Conservation (phyloP, 35 echinoderm and acorn worm species). For the Antedon bifida region DNA sequence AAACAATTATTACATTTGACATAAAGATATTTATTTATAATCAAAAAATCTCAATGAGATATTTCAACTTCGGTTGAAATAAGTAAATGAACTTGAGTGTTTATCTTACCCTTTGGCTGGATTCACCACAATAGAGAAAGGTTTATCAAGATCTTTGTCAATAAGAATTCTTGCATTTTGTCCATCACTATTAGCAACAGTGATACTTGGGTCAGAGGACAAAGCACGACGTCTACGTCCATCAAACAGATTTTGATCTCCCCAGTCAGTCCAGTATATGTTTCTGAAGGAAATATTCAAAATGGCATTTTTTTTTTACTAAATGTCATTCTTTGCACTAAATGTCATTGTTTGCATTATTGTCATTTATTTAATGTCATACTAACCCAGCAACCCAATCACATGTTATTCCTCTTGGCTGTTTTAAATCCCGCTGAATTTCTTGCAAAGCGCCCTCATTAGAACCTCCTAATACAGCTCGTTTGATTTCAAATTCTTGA, state of each 20-base stretch:
- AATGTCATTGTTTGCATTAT: no score
- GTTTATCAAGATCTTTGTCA: conserved; percentile 16
- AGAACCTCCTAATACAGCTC: neutral
- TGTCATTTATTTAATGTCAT: no score
- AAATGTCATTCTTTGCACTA: no score
- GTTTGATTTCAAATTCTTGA: neutral
- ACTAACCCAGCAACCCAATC: neutral
- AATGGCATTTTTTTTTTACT: no score
- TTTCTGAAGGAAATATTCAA: conserved; percentile 17
- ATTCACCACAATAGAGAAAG: conserved; percentile 55
- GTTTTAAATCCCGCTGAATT: neutral
- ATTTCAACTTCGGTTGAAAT: no score
- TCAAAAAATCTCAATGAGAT: no score
- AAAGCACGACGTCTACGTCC: neutral
- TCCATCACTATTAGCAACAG: conserved; percentile 46
- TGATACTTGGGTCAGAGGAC: conserved; percentile 18
- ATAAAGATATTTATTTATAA: no score
- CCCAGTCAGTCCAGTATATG: conserved; percentile 68
- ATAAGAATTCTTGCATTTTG: conserved; percentile 37
- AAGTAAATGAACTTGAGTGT: no score
- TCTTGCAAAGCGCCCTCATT: neutral
- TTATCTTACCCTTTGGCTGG: conserved; percentile 62
- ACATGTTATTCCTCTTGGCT: neutral
- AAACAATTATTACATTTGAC: no score
- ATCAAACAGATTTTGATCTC: neutral